Evolutionary conservation across 2,113 vertebrate species (phyloP).

Genomic region (Regulus satrapa): DNA sequence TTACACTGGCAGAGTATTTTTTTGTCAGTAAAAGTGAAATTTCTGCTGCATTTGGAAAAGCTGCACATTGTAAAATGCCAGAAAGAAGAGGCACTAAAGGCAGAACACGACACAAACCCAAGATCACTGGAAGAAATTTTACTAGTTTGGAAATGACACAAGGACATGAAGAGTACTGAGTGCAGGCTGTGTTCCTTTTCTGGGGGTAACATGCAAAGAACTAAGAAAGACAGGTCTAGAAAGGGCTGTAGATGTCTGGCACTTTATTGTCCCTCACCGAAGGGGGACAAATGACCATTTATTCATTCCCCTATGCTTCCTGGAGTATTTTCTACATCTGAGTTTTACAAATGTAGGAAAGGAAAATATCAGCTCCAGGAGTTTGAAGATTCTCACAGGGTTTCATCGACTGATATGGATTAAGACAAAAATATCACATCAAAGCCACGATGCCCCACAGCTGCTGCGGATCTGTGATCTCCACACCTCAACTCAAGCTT

Average conservation of each 20-base stretch:
- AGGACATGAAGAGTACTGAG: neutral
- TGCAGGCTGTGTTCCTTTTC: neutral
- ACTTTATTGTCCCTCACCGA: neutral
- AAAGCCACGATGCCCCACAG: neutral
- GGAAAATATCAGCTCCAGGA: neutral
- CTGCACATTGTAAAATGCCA: neutral
- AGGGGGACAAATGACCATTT: neutral
- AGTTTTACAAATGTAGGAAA: neutral
- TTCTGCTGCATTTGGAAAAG: neutral
- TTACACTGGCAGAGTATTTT: neutral
- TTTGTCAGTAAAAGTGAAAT: neutral
- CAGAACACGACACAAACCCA: neutral
- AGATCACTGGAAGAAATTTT: neutral
- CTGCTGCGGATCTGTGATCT: neutral
- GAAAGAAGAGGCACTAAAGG: neutral
- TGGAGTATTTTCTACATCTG: neutral
- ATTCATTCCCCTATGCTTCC: neutral
- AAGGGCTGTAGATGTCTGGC: neutral
- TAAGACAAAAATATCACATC: neutral
- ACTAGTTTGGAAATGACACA: neutral
- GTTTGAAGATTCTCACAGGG: neutral
- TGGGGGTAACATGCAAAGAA: neutral
- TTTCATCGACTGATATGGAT: neutral
- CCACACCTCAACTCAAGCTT: neutral
- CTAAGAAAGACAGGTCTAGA: neutral